Percentiles rank a stretch among this genome's conserved stretches.
Conservation (phyloP, 1,140 invertebrate genomes). For the Bombus terrestris region DNA sequence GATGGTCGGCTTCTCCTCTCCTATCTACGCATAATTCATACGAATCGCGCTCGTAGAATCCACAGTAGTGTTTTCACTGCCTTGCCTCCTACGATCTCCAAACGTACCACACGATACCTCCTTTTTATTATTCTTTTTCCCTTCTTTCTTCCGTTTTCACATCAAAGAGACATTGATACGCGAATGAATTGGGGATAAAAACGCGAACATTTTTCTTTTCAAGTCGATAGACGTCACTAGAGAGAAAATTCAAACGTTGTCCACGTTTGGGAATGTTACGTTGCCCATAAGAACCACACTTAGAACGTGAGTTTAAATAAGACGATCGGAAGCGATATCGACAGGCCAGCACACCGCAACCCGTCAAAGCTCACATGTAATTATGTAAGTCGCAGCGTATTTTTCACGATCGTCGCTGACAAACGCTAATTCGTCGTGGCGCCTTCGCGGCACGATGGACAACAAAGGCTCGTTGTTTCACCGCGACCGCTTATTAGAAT, state of each 20-base stretch:
- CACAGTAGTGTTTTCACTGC: slow-evolving; percentile 22
- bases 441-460: not conserved
- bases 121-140: not conserved
- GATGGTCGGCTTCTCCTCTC: slow-evolving; percentile 40
- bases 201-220: no score
- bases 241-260: no score
- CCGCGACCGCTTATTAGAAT: slow-evolving; percentile 59
- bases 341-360: no score
- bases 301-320: no score
- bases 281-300: no score
- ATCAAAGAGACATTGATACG: no score
- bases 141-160: no score
- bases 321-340: no score
- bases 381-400: not conserved
- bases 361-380: not conserved
- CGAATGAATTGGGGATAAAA: no score
- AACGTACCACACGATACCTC: not conserved
- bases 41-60: slow-evolving; percentile 56
- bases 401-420: not conserved
- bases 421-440: slow-evolving; percentile 20
- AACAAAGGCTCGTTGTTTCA: slow-evolving; percentile 44
- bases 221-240: no score
- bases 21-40: slow-evolving; percentile 59
- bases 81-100: slow-evolving; percentile 6
- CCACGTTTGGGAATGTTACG: no score